Base-by-base conservation (phyloP, 2,888 invertebrate species). In the Caenorhabditis sp. region DNA sequence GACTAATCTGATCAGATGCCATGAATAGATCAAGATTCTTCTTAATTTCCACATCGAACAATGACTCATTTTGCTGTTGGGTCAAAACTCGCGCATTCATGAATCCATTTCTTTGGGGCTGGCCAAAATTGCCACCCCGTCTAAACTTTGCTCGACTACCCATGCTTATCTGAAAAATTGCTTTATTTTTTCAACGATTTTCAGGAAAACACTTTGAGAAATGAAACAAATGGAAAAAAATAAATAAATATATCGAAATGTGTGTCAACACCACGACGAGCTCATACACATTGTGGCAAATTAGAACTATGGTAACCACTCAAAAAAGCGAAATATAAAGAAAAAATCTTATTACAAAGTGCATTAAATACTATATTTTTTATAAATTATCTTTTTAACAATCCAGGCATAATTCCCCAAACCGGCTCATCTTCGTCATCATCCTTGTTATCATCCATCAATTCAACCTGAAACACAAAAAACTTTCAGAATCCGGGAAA, bases 361-460 rank as follows among this genome's bases (percentile, higher is more conserved):
- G 20, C 20, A n/a, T 8, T n/a, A 50, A 53, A 21, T 23, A 8
- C 3, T 8, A 7, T 21, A 21, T 7, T 53, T 21, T 21, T 21
- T 5, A 53, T 53, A 57, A 21, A 52, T 66, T 59, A 73, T 26
- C 68, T 65, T 10, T 56, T 65, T 49, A 73, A 23, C 3, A 65
- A 54, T 63, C 73, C 73, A 3, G 68, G 73, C 73, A 73, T 73
- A n/a, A 56, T 65, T 49, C 73, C 73, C 73, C 73, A 73, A 14
- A 68, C 36, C 20, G 59, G 63, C 2, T 61, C 53, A 17, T 59
- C 64, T 20, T 54, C 53, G 20, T 53, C 67, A 5, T 38, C 62
- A 1, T 68, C 63, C 3, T 38, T 27, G 1, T 50, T 20, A 0
- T 63, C 59, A 8, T n/a, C 50, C 12, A 68, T 20, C 49, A 68